Percentiles rank a stretch among this genome's conserved stretches.
Conservation (phyloP, 2,113 vertebrate genomes). For the Ctenodactylus gundi region DNA sequence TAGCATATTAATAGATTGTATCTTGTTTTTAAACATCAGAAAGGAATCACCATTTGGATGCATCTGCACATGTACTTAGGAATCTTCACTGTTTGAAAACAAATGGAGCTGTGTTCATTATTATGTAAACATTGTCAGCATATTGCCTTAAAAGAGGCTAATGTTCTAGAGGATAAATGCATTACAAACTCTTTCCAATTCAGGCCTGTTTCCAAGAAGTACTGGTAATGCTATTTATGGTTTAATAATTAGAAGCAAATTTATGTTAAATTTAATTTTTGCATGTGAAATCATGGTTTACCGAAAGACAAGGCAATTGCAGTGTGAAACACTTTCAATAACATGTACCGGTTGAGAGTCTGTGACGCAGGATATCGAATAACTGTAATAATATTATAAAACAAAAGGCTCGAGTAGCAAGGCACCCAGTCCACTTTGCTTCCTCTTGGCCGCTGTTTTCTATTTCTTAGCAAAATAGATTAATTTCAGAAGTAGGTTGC, state of each 20-base stretch:
- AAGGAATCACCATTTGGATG: conserved; percentile 7
- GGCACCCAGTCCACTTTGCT: conserved; percentile 31
- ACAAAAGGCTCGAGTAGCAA: conserved; percentile 25
- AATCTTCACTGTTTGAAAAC: conserved; percentile 62
- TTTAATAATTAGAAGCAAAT: conserved; percentile 81
- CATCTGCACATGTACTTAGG: conserved; percentile 53
- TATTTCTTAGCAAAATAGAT: conserved; percentile 60
- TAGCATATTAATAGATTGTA: conserved; percentile 4
- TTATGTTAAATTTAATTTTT: conserved; percentile 79
- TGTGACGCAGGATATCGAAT: conserved; percentile 29
- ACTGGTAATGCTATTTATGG: conserved; percentile 75
- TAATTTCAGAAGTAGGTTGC: conserved; percentile 35
- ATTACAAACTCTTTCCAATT: conserved; percentile 79
- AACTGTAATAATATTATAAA: conserved; percentile 11
- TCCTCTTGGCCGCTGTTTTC: conserved; percentile 58
- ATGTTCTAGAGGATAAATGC: conserved; percentile 67
- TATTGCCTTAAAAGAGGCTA: conserved; percentile 77
- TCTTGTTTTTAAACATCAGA: conserved; percentile 12
- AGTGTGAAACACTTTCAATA: conserved; percentile 48
- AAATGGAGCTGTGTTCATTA: conserved; percentile 69
- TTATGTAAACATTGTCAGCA: conserved; percentile 51
- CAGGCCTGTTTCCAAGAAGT: conserved; percentile 73
- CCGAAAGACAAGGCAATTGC: conserved; percentile 76
- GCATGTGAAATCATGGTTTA: conserved; percentile 74
- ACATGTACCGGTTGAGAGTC: conserved; percentile 46